These are phyloP conservation scores for Austrolebias charrua DNA, from an alignment of 2,797 vertebrate species.

Conservation along the genomic window DNA sequence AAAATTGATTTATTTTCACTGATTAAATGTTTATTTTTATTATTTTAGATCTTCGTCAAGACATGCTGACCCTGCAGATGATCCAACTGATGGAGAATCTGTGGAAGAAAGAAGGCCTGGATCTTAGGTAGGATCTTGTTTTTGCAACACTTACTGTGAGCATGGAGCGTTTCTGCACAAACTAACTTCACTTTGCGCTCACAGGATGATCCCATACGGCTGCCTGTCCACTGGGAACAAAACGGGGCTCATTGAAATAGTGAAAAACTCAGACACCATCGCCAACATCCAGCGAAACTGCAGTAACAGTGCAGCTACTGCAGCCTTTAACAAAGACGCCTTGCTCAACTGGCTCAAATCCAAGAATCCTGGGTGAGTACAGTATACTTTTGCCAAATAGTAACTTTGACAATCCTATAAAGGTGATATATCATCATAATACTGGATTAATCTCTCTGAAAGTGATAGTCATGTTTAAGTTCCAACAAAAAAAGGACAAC, in stretches of 20 bases:
- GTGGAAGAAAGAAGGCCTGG: slow-evolving; percentile 96
- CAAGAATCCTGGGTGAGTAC: slow-evolving; percentile 91
- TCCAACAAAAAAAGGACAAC: not conserved
- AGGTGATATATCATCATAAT: not conserved
- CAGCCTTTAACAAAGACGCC: slow-evolving; percentile 98
- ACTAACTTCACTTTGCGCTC: not conserved
- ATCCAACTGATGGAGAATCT: slow-evolving; percentile 95
- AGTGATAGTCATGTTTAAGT: slow-evolving; percentile 1
- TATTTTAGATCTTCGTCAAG: slow-evolving; percentile 91
- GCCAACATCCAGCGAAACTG: slow-evolving; percentile 98
- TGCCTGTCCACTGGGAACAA: slow-evolving; percentile 98
- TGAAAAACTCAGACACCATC: slow-evolving; percentile 94
- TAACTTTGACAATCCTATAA: not conserved
- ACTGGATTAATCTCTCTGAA: not conserved
- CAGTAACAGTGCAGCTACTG: slow-evolving; percentile 94
- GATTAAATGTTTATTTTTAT: slow-evolving; percentile 12
- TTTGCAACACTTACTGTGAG: not conserved
- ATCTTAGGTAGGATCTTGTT: slow-evolving; percentile 84
- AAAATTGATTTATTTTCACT: not conserved
- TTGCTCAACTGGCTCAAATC: slow-evolving; percentile 98
- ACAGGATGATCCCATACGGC: slow-evolving; percentile 95
- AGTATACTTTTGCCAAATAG: not conserved
- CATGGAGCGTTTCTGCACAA: not conserved
- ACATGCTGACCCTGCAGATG: slow-evolving; percentile 98
- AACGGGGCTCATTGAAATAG: slow-evolving; percentile 95